A percentile compares a stretch with the other conserved stretches of the same genome.
Evolutionary conservation across 2,888 invertebrate genomes (phyloP).

Genomic region (Metalampra italica): DNA sequence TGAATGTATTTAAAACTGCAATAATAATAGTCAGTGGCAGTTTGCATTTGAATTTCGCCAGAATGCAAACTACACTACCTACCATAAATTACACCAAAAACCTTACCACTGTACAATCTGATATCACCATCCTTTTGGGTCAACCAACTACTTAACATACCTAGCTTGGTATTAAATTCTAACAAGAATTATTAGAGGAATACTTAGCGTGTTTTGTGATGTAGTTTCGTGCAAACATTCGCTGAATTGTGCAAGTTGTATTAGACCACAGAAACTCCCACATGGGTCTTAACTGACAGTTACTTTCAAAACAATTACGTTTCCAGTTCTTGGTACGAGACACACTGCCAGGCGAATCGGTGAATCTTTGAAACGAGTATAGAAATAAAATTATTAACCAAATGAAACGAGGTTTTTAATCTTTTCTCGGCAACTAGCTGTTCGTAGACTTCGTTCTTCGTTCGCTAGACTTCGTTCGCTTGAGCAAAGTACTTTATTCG

Average conservation of each 20-base stretch:
- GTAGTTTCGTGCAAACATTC: conserved; percentile 52
- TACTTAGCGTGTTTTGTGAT: conserved; percentile 29
- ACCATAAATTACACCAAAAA: conserved; percentile 44
- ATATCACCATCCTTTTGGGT: conserved; percentile 42
- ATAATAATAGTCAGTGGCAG: background rate
- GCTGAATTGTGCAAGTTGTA: conserved; percentile 45
- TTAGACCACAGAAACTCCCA: conserved; percentile 47
- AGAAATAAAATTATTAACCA: no score
- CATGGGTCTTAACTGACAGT: conserved; percentile 45
- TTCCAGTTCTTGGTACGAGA: conserved; percentile 32
- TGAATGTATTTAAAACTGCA: background rate
- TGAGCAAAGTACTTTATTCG: no score
- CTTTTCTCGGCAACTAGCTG: no score
- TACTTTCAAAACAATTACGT: conserved; percentile 58
- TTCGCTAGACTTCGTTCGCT: no score
- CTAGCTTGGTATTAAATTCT: conserved; percentile 22
- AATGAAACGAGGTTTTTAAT: no score
- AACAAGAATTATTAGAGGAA: conserved; percentile 30
- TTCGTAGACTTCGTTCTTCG: no score
- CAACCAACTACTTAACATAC: conserved; percentile 37
- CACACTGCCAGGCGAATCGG: conserved; percentile 18
- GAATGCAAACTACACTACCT: conserved; percentile 28
- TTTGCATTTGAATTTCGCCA: conserved; percentile 1
- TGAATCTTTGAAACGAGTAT: conserved; percentile 12
- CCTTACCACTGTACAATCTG: conserved; percentile 38